Conservation (phyloP, 1,140 invertebrate species). For the Neuroterus valhalla region DNA sequence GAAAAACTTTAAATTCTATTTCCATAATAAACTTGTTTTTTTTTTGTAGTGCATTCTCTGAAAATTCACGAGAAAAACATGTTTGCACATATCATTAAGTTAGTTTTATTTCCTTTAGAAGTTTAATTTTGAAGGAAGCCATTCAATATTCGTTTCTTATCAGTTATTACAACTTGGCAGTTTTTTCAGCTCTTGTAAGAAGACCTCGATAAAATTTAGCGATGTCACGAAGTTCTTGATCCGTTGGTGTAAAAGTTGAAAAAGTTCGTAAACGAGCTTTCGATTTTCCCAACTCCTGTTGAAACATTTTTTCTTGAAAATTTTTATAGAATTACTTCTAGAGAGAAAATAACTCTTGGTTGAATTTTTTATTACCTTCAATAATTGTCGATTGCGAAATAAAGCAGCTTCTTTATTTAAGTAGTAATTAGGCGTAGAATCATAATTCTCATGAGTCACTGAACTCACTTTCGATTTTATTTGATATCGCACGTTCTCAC, state of each 20-base stretch:
- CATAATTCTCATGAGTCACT: slow-evolving; percentile 32
- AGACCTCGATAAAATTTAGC: slow-evolving; percentile 55
- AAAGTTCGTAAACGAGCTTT: slow-evolving; percentile 68
- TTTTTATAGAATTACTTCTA: too few relatives aligned
- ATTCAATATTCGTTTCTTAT: neutral
- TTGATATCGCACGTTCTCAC: slow-evolving; percentile 47
- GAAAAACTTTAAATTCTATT: too few relatives aligned
- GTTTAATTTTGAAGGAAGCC: neutral
- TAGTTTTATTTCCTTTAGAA: too few relatives aligned
- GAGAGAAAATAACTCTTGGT: too few relatives aligned
- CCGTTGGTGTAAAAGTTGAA: slow-evolving; percentile 66
- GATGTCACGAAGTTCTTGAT: slow-evolving; percentile 65
- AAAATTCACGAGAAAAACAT: too few relatives aligned
- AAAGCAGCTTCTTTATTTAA: slow-evolving; percentile 53
- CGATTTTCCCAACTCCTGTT: slow-evolving; percentile 66
- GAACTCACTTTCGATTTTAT: slow-evolving; percentile 41
- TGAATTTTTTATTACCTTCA: slow-evolving; percentile 61
- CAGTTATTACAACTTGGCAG: neutral
- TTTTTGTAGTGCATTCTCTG: too few relatives aligned
- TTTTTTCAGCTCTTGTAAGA: slow-evolving; percentile 29
- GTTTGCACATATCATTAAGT: too few relatives aligned
- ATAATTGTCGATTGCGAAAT: slow-evolving; percentile 61
- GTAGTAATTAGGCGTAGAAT: slow-evolving; percentile 44
- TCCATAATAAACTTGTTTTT: too few relatives aligned
- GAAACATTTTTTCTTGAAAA: slow-evolving; percentile 11